Evolutionary conservation across 1,140 invertebrate species (phyloP).

Genomic region (Euglossa dilemma): DNA sequence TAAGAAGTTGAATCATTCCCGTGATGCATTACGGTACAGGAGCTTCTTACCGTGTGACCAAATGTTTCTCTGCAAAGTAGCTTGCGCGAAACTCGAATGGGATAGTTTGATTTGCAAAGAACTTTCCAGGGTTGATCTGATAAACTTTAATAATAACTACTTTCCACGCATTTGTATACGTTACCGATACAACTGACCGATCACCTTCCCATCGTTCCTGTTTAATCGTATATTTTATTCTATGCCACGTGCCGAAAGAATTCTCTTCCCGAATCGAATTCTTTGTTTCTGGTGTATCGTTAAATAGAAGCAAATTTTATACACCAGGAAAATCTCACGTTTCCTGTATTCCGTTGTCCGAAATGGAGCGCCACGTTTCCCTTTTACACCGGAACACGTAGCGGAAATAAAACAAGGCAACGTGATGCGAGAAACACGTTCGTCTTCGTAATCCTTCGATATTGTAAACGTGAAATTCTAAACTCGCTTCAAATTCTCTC

Average conservation of each 20-base stretch:
- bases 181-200: background rate
- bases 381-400: constrained; percentile 5
- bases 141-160: background rate
- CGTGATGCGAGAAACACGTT: background rate
- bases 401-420: constrained; percentile 18
- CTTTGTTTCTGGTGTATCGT: background rate
- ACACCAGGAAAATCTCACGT: background rate
- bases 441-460: constrained; percentile 14
- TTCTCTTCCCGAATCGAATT: no score
- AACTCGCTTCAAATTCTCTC: background rate
- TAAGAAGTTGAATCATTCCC: constrained; percentile 51
- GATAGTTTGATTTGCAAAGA: background rate
- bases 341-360: background rate
- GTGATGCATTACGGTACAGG: constrained; percentile 25
- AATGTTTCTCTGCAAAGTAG: constrained; percentile 32
- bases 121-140: background rate
- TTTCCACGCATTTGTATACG: background rate
- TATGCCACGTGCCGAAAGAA: background rate
- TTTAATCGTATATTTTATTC: background rate
- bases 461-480: background rate
- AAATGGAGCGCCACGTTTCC: background rate
- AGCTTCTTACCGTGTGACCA: constrained; percentile 15
- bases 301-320: background rate
- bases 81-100: constrained; percentile 20
- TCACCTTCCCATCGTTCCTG: background rate